Conservation (phyloP, 1,140 invertebrate genomes). For the Panagrolaimus sp. region DNA sequence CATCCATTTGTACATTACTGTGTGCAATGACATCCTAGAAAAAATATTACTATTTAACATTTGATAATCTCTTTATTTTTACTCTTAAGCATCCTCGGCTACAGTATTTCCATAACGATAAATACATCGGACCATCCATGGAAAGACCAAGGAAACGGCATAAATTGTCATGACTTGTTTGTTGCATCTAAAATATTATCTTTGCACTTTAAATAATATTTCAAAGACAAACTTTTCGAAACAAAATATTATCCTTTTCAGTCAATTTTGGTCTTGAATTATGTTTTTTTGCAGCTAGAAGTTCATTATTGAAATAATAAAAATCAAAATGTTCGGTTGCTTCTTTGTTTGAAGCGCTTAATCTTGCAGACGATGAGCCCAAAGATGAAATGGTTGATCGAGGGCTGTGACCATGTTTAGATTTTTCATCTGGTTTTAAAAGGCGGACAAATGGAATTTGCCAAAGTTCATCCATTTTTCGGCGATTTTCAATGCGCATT, state of each 20-base stretch:
- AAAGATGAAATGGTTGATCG: neutral
- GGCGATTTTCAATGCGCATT: slow-evolving; percentile 10
- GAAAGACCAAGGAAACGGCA: slow-evolving; percentile 19
- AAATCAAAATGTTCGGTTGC: slow-evolving; percentile 14
- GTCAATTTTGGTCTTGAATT: neutral
- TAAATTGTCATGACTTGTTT: slow-evolving; percentile 15
- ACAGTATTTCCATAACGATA: slow-evolving; percentile 14
- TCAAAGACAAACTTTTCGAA: neutral
- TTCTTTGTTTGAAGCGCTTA: slow-evolving; percentile 8
- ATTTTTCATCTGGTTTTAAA: slow-evolving; percentile 10
- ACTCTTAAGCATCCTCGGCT: neutral
- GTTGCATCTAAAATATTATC: slow-evolving; percentile 11
- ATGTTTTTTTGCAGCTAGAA: slow-evolving; percentile 10
- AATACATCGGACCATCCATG: neutral
- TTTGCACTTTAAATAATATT: neutral
- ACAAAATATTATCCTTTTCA: slow-evolving; percentile 10
- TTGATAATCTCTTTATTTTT: too few relatives aligned
- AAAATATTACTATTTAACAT: too few relatives aligned
- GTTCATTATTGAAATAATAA: slow-evolving; percentile 9
- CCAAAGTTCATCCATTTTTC: slow-evolving; percentile 15
- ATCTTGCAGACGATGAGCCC: neutral
- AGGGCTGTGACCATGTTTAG: neutral
- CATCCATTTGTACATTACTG: too few relatives aligned
- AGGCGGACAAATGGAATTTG: slow-evolving; percentile 17
- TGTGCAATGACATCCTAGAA: too few relatives aligned